Base-by-base conservation (phyloP, 2,113 vertebrate species). In the Dipodomys spectabilis region DNA sequence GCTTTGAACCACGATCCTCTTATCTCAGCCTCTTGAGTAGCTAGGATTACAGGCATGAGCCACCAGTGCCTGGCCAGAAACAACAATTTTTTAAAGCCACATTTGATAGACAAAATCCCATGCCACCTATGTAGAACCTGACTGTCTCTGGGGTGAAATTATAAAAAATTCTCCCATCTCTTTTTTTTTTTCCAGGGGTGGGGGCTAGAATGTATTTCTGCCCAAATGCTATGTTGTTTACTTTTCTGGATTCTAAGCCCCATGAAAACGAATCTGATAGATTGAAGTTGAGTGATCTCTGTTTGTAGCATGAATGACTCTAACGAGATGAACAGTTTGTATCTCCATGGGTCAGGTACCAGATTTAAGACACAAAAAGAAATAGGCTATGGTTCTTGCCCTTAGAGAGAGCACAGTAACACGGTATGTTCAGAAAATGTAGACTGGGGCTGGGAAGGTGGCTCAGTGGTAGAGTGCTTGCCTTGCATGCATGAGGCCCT, bases 201-300 rank as follows among this genome's bases (percentile, higher is more conserved):
- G 53, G 15, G 82, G 6, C 28, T 85, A 39, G 23, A 23, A 93
- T 30, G 78, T 74, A 83, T 91, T 96, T 92, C 68, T 95, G 73
- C 49, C 44, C 79, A 95, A 94, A 89, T 86, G 62, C 60, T 80
- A 45, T 16, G 19, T 95, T 64, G 82, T 84, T 82, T 81, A 87
- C n/a, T 84, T 53, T 91, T 86, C 75, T 82, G n/a, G 22, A 82
- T 82, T 10, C 65, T 72, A 86, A 91, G 18, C 6, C n/a, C 57
- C 73, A 45, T 16, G 93, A 88, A 92, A 88, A 80, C 45, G 81
- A 89, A 89, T 82, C 85, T 68, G 16, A 92, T 83, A 30, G 73
- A 88, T 91, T 79, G 95, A 88, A 68, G 19, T 45, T 83, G 45
- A 81, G 12, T 68, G 25, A 86, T 49, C 49, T 86, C 83, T 60